Conservation (phyloP, 2,888 invertebrate genomes). For the Lasioglossum oenotherae region DNA sequence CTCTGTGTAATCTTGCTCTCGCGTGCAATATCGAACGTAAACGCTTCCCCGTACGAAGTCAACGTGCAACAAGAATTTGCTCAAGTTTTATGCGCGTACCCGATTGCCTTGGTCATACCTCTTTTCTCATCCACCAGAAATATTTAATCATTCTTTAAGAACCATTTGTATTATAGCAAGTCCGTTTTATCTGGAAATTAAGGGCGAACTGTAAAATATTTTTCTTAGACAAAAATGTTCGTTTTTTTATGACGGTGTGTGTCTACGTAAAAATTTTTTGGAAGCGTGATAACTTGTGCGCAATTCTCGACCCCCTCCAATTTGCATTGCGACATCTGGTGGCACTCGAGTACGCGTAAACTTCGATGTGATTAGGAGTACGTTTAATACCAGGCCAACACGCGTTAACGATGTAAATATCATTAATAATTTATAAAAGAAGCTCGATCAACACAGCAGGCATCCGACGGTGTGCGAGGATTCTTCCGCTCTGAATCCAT, state of each 20-base stretch:
- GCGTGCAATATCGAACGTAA: conserved; percentile 39
- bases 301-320: background rate
- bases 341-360: conserved; percentile 24
- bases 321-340: conserved; percentile 31
- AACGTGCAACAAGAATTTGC: conserved; percentile 1
- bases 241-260: background rate
- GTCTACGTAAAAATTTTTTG: background rate
- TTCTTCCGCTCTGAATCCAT: conserved; percentile 56
- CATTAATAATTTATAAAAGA: conserved; percentile 28
- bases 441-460: conserved; percentile 13
- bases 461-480: conserved; percentile 27
- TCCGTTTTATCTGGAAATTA: background rate
- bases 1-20: conserved; percentile 54
- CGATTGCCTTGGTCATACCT: background rate
- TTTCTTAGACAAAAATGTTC: background rate
- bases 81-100: background rate
- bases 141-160: background rate
- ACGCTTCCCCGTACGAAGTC: conserved; percentile 36
- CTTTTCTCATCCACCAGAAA: background rate
- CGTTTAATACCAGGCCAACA: background rate
- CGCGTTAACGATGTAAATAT: conserved; percentile 29
- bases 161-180: fast-evolving
- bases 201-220: background rate
- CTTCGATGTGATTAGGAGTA: conserved; percentile 29
- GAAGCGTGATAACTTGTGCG: background rate